A percentile compares a stretch with the other conserved stretches of the same genome.
Evolutionary conservation across 2,888 invertebrate genomes (phyloP).

Genomic region (Agonopterix alstromeriana): DNA sequence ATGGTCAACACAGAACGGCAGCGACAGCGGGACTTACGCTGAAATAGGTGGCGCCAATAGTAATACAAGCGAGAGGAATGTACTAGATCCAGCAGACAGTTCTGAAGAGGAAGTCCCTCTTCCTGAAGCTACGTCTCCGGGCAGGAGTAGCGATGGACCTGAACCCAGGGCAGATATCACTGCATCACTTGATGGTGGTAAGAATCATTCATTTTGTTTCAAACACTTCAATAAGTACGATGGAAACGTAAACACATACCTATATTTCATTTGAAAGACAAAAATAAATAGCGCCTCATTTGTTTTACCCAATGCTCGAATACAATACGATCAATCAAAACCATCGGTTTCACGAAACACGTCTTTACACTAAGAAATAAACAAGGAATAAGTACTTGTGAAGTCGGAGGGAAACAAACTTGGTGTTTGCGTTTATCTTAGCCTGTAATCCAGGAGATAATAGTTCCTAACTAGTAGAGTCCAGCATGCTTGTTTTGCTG

Average conservation of each 20-base stretch:
- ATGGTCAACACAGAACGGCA: conserved; percentile 68
- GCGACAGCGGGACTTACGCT: conserved; percentile 71
- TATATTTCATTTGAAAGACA: too few relatives aligned
- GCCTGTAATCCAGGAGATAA: conserved; percentile 57
- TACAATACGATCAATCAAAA: background rate
- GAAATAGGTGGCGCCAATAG: conserved; percentile 68
- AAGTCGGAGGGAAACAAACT: conserved; percentile 17
- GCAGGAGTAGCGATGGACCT: conserved; percentile 67
- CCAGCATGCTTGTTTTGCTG: conserved; percentile 56
- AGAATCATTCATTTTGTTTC: background rate
- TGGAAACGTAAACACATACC: background rate
- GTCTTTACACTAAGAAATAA: background rate
- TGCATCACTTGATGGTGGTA: conserved; percentile 63
- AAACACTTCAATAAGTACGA: background rate
- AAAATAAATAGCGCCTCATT: background rate
- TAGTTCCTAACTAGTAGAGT: conserved; percentile 52
- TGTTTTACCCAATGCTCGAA: background rate
- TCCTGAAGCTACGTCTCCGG: conserved; percentile 66
- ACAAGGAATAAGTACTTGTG: background rate
- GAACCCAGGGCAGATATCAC: conserved; percentile 69
- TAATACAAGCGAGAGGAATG: conserved; percentile 61
- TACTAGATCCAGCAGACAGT: conserved; percentile 67
- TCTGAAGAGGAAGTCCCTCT: conserved; percentile 69
- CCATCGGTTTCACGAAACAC: background rate
- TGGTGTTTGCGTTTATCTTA: conserved; percentile 40